Conservation (phyloP, 2,113 vertebrate genomes). For the Brienomyrus longianalis region DNA sequence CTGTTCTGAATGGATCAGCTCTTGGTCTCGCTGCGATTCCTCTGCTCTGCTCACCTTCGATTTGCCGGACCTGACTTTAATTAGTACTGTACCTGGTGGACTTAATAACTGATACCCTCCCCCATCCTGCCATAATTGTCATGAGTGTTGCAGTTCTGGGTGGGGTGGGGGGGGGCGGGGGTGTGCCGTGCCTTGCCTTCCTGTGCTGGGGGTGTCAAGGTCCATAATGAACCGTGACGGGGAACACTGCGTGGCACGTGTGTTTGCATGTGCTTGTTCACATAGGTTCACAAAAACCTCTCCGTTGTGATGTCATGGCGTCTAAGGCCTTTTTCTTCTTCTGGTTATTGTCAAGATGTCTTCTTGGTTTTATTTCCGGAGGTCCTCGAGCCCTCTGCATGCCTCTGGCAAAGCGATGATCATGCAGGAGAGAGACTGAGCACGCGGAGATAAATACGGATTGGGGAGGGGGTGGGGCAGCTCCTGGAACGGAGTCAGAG, state of each 20-base stretch:
- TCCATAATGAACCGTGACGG: conserved; percentile 8
- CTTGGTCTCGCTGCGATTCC: background rate
- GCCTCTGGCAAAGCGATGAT: background rate
- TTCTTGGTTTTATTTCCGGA: background rate
- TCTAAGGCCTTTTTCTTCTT: background rate
- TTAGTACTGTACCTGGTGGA: background rate
- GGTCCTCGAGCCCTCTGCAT: background rate
- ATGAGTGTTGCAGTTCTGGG: background rate
- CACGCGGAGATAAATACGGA: background rate
- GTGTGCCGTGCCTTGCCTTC: background rate
- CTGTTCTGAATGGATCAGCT: background rate
- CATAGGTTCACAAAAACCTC: too few relatives aligned
- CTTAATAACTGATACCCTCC: background rate
- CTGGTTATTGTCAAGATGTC: background rate
- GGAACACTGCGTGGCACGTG: conserved; percentile 15
- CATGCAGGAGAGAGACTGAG: background rate
- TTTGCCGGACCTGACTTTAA: conserved; percentile 1
- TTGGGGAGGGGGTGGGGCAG: background rate
- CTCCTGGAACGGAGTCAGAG: background rate
- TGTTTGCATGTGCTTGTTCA: background rate
- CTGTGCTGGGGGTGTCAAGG: conserved; percentile 13
- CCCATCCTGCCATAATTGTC: background rate
- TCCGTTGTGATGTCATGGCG: background rate
- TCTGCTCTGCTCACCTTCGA: background rate
- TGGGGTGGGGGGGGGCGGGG: background rate